phyloP scores from a whole-genome alignment of 2,888 invertebrate genomes.

The Zygogramma bicolorata region DNA sequence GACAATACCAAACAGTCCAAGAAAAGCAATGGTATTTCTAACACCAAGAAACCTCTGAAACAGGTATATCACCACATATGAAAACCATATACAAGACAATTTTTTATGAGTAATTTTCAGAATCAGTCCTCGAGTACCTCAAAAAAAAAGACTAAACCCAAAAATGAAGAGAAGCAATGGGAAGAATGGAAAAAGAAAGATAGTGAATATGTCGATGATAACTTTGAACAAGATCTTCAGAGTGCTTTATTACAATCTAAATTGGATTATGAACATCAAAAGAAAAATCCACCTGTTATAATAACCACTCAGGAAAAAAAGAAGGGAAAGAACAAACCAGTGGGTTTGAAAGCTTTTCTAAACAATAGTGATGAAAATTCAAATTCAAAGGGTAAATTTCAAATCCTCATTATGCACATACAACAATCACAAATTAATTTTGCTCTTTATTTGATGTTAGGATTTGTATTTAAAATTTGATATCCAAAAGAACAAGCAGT shows the following conservation, averaged over 20 bases:
- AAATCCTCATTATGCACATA: too few relatives aligned
- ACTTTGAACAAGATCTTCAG: slow-evolving; percentile 71
- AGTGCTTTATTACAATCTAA: slow-evolving; percentile 82
- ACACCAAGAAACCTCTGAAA: slow-evolving; percentile 35
- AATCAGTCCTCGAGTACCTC: slow-evolving; percentile 40
- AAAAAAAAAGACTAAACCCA: slow-evolving; percentile 68
- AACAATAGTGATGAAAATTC: slow-evolving; percentile 47
- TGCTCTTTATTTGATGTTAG: too few relatives aligned
- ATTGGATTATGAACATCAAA: slow-evolving; percentile 77
- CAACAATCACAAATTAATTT: too few relatives aligned
- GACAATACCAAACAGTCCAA: slow-evolving; percentile 38
- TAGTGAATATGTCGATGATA: slow-evolving; percentile 74
- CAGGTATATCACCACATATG: slow-evolving; percentile 21
- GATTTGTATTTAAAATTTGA: too few relatives aligned
- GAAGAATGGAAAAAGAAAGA: slow-evolving; percentile 82
- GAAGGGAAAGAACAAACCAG: slow-evolving; percentile 77
- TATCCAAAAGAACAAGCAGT: too few relatives aligned
- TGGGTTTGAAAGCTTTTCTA: slow-evolving; percentile 82
- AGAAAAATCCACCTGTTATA: slow-evolving; percentile 65
- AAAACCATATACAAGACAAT: neutral
- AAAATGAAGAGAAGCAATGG: slow-evolving; percentile 74
- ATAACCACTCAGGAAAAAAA: slow-evolving; percentile 65
- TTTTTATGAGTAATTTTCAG: slow-evolving; percentile 32
- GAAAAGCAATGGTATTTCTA: slow-evolving; percentile 25
- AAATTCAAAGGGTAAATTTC: slow-evolving; percentile 55